Evolutionary conservation across 2,113 vertebrate species (phyloP).

Genomic region (Oreocharis arfaki): DNA sequence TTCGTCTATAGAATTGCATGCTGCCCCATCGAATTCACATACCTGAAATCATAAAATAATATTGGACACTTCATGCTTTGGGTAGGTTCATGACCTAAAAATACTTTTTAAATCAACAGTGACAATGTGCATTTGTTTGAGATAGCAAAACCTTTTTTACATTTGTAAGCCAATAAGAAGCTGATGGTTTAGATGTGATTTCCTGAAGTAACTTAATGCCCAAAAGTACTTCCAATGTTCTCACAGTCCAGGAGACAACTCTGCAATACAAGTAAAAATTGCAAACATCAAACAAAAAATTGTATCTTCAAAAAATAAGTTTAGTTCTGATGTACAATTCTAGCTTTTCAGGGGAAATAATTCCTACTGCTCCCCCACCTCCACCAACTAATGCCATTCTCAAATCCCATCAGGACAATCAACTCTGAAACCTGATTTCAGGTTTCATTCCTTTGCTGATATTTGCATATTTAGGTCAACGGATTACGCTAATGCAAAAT

Average conservation of each 20-base stretch:
- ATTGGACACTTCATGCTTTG: not conserved
- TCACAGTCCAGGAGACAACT: not conserved
- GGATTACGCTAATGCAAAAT: not conserved
- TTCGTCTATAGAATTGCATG: not conserved
- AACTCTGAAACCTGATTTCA: not conserved
- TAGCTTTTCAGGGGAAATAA: fast-evolving
- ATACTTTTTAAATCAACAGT: not conserved
- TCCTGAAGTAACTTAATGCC: not conserved
- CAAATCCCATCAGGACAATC: not conserved
- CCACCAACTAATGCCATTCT: not conserved
- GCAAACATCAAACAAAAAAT: not conserved
- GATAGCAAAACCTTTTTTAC: not conserved
- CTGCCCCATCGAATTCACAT: not conserved
- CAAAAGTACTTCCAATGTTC: not conserved
- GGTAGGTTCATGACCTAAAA: not conserved
- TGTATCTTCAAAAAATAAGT: not conserved
- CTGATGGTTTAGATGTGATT: not conserved
- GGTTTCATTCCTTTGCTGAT: not conserved
- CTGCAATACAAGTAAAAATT: not conserved
- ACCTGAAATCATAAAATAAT: not conserved
- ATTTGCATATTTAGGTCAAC: not conserved
- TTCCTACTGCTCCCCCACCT: fast-evolving
- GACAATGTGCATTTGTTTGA: not conserved
- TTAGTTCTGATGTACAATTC: not conserved
- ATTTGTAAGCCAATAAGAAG: not conserved